Conservation (phyloP, 30 jellyfish, hydroid and myxozoan genomes). For the Aurelia aurita complex sp. Pacific region DNA sequence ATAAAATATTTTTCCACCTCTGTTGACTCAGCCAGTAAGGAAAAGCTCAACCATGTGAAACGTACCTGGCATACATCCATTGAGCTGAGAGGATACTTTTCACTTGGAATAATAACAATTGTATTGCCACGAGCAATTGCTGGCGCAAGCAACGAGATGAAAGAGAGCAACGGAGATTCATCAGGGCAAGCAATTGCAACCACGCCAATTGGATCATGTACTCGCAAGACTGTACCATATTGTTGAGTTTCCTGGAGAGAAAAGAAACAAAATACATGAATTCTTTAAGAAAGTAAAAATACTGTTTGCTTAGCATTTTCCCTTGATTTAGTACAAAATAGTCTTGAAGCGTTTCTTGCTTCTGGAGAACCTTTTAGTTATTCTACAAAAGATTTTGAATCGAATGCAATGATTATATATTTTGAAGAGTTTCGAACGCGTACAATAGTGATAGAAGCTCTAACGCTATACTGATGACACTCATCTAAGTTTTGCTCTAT, state of each 20-base stretch:
- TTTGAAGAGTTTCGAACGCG: no score
- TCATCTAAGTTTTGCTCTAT: no score
- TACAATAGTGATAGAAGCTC: no score
- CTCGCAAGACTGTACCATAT: constrained; percentile 96
- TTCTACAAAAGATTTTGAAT: no score
- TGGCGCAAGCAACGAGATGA: constrained; percentile 88
- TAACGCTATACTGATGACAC: no score
- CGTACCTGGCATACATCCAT: constrained; percentile 90
- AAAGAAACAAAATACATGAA: not conserved
- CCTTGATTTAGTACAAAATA: no score
- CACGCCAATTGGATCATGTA: constrained; percentile 94
- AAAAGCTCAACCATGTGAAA: not conserved
- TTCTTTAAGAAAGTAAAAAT: not conserved
- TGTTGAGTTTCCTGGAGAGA: constrained; percentile 87
- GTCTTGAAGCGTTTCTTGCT: no score
- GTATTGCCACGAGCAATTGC: constrained; percentile 96
- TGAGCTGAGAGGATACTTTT: constrained; percentile 84
- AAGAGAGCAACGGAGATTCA: constrained; percentile 88
- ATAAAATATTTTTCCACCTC: no score
- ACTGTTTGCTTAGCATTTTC: no score
- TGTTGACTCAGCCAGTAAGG: no score
- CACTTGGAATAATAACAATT: constrained; percentile 88
- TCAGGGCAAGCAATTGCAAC: constrained; percentile 96
- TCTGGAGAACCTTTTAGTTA: no score
- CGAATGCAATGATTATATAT: no score